These are phyloP conservation scores for Peromyscus eremicus DNA, from an alignment of 2,797 vertebrate genomes.

Conservation along the genomic window DNA sequence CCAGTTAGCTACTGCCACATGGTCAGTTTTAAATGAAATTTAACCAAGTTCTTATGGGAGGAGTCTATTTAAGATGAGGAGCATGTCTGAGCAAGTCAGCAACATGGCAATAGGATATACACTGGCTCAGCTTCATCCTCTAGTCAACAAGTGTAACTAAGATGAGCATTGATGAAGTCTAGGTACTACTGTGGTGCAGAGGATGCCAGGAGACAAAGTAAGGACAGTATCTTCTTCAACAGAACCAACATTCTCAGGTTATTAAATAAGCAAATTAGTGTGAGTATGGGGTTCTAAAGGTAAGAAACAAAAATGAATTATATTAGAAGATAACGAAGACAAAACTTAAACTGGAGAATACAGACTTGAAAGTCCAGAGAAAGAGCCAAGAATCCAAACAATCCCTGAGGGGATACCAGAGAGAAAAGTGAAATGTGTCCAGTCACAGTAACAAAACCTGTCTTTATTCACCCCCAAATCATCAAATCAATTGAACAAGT, in stretches of 20 bases:
- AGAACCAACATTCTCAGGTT: not conserved
- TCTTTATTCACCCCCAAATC: not conserved
- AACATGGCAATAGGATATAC: not conserved
- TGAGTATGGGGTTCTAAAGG: not conserved
- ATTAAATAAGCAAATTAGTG: not conserved
- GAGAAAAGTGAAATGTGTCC: not conserved
- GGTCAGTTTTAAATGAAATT: not conserved
- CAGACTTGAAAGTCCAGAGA: not conserved
- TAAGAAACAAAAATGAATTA: not conserved
- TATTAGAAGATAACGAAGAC: not conserved
- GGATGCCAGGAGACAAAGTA: not conserved
- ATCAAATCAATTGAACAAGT: slow-evolving; percentile 3
- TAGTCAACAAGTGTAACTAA: not conserved
- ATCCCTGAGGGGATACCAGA: not conserved
- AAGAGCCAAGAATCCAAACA: not conserved
- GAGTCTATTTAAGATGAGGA: not conserved
- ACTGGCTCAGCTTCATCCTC: not conserved
- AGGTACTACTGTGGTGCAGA: not conserved
- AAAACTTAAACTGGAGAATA: slow-evolving; percentile 8
- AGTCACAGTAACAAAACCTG: not conserved
- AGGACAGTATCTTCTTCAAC: not conserved
- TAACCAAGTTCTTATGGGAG: not conserved
- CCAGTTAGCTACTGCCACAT: not conserved
- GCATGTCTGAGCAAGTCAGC: not conserved
- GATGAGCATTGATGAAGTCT: not conserved